Percentiles rank a stretch among this genome's conserved stretches.
Conservation (phyloP, 1,140 invertebrate species). For the Onthophagus taurus region DNA sequence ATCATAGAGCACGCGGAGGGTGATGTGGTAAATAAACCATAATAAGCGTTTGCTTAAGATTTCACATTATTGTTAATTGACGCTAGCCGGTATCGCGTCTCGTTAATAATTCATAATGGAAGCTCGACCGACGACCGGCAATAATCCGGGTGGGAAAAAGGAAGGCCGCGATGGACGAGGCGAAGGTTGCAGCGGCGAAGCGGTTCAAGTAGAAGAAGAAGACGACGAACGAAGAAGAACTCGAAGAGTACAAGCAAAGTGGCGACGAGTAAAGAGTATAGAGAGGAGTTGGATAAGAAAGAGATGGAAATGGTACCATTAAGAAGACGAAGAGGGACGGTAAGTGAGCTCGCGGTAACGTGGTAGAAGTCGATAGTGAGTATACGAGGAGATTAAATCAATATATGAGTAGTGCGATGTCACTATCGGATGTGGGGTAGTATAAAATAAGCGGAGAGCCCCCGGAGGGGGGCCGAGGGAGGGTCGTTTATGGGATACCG, state of each 20-base stretch:
- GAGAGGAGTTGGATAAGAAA: slow-evolving; percentile 1
- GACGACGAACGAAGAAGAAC: background rate
- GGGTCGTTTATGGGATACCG: slow-evolving; percentile 12
- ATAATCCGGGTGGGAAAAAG: background rate
- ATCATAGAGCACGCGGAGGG: too few relatives aligned
- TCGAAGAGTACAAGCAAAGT: too few relatives aligned
- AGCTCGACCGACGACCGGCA: background rate
- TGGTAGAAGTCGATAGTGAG: slow-evolving; percentile 10
- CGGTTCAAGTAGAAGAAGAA: background rate
- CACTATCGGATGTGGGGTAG: slow-evolving; percentile 16
- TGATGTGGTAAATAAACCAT: background rate
- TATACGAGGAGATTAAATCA: slow-evolving; percentile 19
- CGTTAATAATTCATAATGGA: background rate
- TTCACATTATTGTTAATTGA: slow-evolving; percentile 1
- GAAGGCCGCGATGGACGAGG: too few relatives aligned
- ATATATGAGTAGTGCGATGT: slow-evolving; percentile 18
- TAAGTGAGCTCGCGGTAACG: background rate
- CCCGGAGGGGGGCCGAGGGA: slow-evolving; percentile 11
- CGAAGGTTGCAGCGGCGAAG: too few relatives aligned
- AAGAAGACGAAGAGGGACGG: slow-evolving; percentile 3
- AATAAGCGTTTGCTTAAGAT: background rate
- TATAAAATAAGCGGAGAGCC: slow-evolving; percentile 15
- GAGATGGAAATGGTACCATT: background rate
- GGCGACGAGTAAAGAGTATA: too few relatives aligned
- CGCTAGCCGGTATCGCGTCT: background rate